Evolutionary conservation across 2,888 invertebrate species (phyloP).

Genomic region (Thecophora atra): DNA sequence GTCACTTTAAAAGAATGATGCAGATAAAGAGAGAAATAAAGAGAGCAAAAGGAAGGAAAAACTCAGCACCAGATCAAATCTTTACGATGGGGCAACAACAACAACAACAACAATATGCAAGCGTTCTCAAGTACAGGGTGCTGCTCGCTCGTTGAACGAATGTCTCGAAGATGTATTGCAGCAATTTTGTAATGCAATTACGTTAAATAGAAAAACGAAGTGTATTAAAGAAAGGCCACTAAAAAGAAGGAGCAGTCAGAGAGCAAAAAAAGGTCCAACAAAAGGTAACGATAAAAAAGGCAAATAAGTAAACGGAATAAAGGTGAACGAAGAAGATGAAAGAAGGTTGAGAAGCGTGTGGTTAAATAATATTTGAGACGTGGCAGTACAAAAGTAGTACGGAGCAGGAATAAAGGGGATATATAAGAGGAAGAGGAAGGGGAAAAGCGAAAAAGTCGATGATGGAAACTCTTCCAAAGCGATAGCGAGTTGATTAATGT

Average conservation of each 20-base stretch:
- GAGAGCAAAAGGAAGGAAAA: not conserved
- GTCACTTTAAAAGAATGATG: no score
- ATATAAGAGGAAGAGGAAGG: not conserved
- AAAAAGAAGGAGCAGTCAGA: not conserved
- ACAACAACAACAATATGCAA: not conserved
- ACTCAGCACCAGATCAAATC: not conserved
- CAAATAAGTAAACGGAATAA: not conserved
- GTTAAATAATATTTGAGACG: not conserved
- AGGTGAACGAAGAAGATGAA: not conserved
- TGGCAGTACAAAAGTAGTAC: not conserved
- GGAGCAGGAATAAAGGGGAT: not conserved
- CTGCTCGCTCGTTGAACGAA: slow-evolving; percentile 4
- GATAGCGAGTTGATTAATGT: slow-evolving; percentile 12
- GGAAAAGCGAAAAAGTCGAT: not conserved
- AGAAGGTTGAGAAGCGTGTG: not conserved
- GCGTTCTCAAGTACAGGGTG: not conserved
- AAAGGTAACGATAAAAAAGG: not conserved
- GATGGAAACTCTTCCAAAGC: not conserved
- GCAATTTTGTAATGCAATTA: slow-evolving; percentile 34
- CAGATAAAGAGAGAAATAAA: not conserved
- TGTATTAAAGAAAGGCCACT: not conserved
- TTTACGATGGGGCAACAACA: not conserved
- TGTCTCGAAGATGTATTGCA: slow-evolving; percentile 25
- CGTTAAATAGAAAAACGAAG: not conserved
- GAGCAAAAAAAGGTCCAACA: slow-evolving; percentile 3